phyloP scores from a whole-genome alignment of 2,797 vertebrate species.

The Eospalax fontanierii region DNA sequence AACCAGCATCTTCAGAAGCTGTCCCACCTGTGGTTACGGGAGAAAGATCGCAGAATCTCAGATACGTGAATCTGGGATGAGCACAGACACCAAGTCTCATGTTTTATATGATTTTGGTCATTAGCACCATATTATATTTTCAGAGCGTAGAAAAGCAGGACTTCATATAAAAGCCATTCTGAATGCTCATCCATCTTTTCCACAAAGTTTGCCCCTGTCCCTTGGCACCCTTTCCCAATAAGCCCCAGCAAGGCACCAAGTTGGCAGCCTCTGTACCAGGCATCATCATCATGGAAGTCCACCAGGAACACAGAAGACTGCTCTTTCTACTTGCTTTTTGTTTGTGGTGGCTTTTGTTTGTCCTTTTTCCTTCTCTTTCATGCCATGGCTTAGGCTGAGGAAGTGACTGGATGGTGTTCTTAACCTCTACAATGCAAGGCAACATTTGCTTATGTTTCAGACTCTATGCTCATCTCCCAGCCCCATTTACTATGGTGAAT shows the following conservation, averaged over 20 bases:
- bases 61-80: background rate
- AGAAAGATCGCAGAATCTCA: background rate
- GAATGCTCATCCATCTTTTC: background rate
- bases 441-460: background rate
- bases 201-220: background rate
- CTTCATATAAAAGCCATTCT: background rate
- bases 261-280: background rate
- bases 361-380: background rate
- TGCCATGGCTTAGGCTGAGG: background rate
- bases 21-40: background rate
- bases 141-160: background rate
- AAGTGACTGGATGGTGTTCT: background rate
- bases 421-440: background rate
- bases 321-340: background rate
- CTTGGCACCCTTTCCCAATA: accelerated
- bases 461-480: background rate
- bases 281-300: background rate
- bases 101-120: background rate
- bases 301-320: background rate
- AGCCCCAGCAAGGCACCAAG: background rate
- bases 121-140: background rate
- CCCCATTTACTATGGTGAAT: background rate
- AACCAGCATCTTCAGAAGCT: background rate
- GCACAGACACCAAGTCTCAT: background rate
- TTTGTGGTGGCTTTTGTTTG: background rate